These are phyloP conservation scores for Listronotus bonariensis DNA, from an alignment of 1,140 invertebrate species.

Conservation along the genomic window DNA sequence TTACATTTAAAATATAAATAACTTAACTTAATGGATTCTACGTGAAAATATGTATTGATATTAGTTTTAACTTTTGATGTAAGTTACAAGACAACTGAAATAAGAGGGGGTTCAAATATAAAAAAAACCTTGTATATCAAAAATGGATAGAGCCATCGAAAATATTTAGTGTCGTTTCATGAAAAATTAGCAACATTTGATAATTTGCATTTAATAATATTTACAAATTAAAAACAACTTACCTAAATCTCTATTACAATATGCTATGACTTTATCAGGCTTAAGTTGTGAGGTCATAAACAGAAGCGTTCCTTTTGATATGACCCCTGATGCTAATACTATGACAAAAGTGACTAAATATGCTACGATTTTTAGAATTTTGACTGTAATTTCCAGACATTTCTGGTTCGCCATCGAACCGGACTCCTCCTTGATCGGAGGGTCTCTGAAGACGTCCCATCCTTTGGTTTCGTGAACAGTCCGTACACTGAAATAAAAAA, in stretches of 20 bases:
- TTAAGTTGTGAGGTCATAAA: conserved; percentile 91
- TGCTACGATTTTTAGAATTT: conserved; percentile 82
- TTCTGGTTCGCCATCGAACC: conserved; percentile 86
- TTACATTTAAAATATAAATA: too few relatives aligned
- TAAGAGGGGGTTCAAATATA: too few relatives aligned
- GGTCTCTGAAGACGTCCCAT: conserved; percentile 94
- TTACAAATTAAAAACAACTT: conserved; percentile 50
- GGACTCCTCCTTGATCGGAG: conserved; percentile 84
- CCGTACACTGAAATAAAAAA: conserved; percentile 69
- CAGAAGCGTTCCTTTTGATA: conserved; percentile 83
- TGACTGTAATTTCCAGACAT: conserved; percentile 83
- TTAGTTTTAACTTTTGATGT: too few relatives aligned
- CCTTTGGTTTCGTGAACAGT: conserved; percentile 88
- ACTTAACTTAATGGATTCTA: too few relatives aligned
- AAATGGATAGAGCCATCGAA: too few relatives aligned
- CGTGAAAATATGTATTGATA: too few relatives aligned
- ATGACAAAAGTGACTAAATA: conserved; percentile 84
- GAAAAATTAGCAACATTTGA: too few relatives aligned
- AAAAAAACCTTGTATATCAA: too few relatives aligned
- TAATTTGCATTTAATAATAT: too few relatives aligned
- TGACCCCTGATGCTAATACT: conserved; percentile 79
- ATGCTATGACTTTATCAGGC: conserved; percentile 72
- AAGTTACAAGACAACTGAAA: too few relatives aligned
- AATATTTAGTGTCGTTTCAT: too few relatives aligned
- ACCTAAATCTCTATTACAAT: conserved; percentile 85